Base-by-base conservation (phyloP, 2,888 invertebrate genomes). In the Tenthredo notha region DNA sequence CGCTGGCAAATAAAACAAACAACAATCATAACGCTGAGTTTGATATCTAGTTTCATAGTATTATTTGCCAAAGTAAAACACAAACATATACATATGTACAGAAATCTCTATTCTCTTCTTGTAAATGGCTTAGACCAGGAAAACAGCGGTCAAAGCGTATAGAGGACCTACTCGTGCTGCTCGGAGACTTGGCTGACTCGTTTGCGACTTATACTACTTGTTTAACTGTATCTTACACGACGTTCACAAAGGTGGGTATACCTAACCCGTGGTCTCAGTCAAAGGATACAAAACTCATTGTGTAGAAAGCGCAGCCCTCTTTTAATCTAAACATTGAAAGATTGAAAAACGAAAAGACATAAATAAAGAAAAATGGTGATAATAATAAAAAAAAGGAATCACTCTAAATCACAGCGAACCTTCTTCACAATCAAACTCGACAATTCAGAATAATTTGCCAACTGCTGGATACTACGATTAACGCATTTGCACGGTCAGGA, bases 11-110 rank as follows among this genome's bases (percentile, higher is more conserved):
- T 80, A 80, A 80, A 80, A 61, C 80, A 80, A 80, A 74, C 74
- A 74, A 80, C 80, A 80, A 80, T 80, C 58, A 61, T 80, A 80
- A 80, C 58, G 80, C 40, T 80, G 40, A 61, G 80, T 78, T 78
- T 78, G 58, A 78, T 54, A 58, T 78, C 58, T 21, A 58, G 54
- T 80, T 61, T 37, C 40, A 61, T 61, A 18, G 33, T 18, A 15
- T 40, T 80, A 61, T 80, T 40, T 80, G 58, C 40, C 77, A 54
- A 47, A 50, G 25, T 6, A 29, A 77, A 77, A 61, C 21, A 61
- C 61, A 58, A 15, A 50, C 47, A 47, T 75, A 29, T 15, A 47
- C 29, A 18, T 15, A 25, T 47, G 50, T 72, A 40, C 43, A 74
- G n/a, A 70, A 74, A 12, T 80, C 21, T 21, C 12, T 37, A 12